Evolutionary conservation across 1,140 invertebrate species (phyloP), one percentile per base, ranked within the genome.

Genomic region (Argopecten irradians): DNA sequence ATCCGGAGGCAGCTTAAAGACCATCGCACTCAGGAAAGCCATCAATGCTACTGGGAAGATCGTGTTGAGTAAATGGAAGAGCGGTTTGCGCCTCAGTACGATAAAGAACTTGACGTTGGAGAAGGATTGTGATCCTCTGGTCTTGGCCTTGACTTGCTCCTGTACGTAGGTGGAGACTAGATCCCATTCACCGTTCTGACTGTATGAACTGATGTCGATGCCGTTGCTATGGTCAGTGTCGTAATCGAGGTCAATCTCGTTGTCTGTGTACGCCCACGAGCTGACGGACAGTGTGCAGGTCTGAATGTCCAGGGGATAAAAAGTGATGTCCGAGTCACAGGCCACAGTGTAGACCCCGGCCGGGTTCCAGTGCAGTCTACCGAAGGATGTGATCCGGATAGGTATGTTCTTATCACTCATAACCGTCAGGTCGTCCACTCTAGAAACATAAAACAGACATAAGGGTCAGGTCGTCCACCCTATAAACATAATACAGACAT

Each of bases 41-140:
- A 94, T 92, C 43, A 94, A 83, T 22, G 92, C 86, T 34, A 92
- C 92, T 3, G 93, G 93, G 85, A 87, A 90, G 32, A 93, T 87
- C 1, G 93, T 89, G 83, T 93, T 93, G 71, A 94, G 35, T 0
- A 98, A 99, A 96, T 99, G 99, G 96, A 99, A 99, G 33, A 99
- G 96, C 7, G 98, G 99, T 96, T 99, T 99, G 90, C 98, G 96
- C 89, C 98, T 96, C 97, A 99, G 98, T 36, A 98, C 98, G 93
- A 99, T 99, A 95, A 98, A 98, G 95, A 99, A 99, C 32, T 98
- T 99, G 93, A 99, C 98, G 95, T 99, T 98, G 89, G 99, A 97
- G 94, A 98, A 98, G 35, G 98, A 98, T 95, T 98, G 97, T 95
- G 95, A 85, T 95, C 98, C 99, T 96, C 98, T 99, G 19, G 98